phyloP scores from a whole-genome alignment of 2,888 invertebrate genomes.

The Dicranocentrus wangi region DNA sequence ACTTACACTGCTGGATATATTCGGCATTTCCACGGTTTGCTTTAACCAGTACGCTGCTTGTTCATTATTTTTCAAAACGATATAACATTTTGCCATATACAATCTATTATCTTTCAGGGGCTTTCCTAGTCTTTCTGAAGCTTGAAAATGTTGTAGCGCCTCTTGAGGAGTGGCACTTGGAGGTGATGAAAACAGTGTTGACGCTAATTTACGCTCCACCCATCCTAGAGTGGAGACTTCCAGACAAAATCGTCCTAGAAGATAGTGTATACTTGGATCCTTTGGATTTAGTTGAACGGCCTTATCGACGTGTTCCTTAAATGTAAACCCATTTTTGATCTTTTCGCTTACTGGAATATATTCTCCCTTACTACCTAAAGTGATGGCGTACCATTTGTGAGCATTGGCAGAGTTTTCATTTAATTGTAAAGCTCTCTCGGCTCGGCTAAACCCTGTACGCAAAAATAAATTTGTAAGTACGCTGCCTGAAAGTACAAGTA shows the following conservation, averaged over 20 bases:
- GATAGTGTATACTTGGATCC: slow-evolving; percentile 68
- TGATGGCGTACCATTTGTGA: slow-evolving; percentile 84
- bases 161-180: slow-evolving; percentile 80
- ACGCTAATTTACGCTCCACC: slow-evolving; percentile 81
- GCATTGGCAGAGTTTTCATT: slow-evolving; percentile 78
- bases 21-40: slow-evolving; percentile 73
- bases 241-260: slow-evolving; percentile 82
- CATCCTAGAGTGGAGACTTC: slow-evolving; percentile 80
- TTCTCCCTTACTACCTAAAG: slow-evolving; percentile 80
- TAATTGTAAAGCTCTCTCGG: slow-evolving; percentile 77
- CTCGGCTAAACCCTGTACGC: slow-evolving; percentile 73
- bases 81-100: slow-evolving; percentile 78
- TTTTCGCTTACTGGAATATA: slow-evolving; percentile 80
- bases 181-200: slow-evolving; percentile 80
- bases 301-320: slow-evolving; percentile 81
- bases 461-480: too few species aligned
- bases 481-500: too few species aligned
- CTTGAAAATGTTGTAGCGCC: slow-evolving; percentile 78
- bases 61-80: slow-evolving; percentile 75
- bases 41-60: slow-evolving; percentile 78
- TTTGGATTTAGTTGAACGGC: slow-evolving; percentile 76
- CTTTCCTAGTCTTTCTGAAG: slow-evolving; percentile 77
- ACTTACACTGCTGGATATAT: slow-evolving; percentile 73
- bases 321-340: slow-evolving; percentile 80
- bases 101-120: slow-evolving; percentile 79